Evolutionary conservation across 2,797 vertebrate species (phyloP).

Genomic region (Pelobates cultripes): DNA sequence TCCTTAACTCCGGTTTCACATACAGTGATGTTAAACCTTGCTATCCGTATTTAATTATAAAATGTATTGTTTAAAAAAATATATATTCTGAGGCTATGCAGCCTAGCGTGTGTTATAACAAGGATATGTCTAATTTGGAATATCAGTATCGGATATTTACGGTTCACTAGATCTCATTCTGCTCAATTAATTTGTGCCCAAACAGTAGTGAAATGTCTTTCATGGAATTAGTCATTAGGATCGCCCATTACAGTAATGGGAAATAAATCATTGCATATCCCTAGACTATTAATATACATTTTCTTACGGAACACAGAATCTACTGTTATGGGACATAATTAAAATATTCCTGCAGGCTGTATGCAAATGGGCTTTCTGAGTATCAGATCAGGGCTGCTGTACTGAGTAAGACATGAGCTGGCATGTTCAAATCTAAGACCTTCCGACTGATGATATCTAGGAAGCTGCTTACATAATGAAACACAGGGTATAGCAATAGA

Average conservation of each 20-base stretch:
- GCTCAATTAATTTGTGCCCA: neutral
- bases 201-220: neutral
- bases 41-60: neutral
- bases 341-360: neutral
- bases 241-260: neutral
- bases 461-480: neutral
- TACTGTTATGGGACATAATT: neutral
- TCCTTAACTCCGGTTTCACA: neutral
- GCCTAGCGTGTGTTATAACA: neutral
- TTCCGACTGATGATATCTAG: neutral
- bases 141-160: neutral
- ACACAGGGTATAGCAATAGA: neutral
- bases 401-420: neutral
- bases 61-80: neutral
- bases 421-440: neutral
- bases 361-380: neutral
- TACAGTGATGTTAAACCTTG: neutral
- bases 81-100: neutral
- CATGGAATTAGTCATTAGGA: neutral
- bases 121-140: neutral
- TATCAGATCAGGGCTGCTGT: neutral
- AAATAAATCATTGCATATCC: neutral
- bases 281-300: neutral
- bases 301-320: neutral
- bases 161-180: neutral